Evolutionary conservation across 2,888 invertebrate genomes (phyloP).

Genomic region (Odontocolon sp.): DNA sequence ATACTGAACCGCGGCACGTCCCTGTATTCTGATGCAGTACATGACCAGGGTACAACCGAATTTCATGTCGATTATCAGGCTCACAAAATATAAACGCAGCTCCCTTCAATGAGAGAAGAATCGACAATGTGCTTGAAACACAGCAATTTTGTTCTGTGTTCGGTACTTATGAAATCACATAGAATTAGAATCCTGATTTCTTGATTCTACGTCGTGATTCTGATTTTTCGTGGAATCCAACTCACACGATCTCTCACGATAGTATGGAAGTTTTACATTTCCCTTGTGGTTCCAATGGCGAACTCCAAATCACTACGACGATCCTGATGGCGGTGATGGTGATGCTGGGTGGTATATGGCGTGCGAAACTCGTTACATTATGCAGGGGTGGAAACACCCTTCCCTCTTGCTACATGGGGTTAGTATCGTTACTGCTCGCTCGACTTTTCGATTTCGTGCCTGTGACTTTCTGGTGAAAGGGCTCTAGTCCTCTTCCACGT

Average conservation of each 20-base stretch:
- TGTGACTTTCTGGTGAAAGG: slow-evolving; percentile 27
- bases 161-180: slow-evolving; percentile 43
- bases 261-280: slow-evolving; percentile 12
- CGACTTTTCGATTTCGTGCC: slow-evolving; percentile 50
- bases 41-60: neutral
- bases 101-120: neutral
- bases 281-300: slow-evolving; percentile 1
- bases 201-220: neutral
- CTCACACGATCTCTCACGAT: slow-evolving; percentile 8
- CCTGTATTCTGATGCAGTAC: neutral
- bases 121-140: neutral
- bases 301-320: slow-evolving; percentile 33
- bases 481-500: slow-evolving; percentile 5
- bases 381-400: slow-evolving; percentile 34
- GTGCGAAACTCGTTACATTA: slow-evolving; percentile 60
- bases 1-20: neutral
- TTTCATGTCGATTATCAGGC: neutral
- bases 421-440: slow-evolving; percentile 38
- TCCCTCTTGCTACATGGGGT: neutral
- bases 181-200: slow-evolving; percentile 6
- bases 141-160: neutral
- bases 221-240: slow-evolving; percentile 33
- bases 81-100: neutral
- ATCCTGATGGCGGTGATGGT: slow-evolving; percentile 40
- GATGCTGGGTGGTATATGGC: slow-evolving; percentile 38